Conservation (phyloP, 2,888 invertebrate species). For the Abscondita cerata region DNA sequence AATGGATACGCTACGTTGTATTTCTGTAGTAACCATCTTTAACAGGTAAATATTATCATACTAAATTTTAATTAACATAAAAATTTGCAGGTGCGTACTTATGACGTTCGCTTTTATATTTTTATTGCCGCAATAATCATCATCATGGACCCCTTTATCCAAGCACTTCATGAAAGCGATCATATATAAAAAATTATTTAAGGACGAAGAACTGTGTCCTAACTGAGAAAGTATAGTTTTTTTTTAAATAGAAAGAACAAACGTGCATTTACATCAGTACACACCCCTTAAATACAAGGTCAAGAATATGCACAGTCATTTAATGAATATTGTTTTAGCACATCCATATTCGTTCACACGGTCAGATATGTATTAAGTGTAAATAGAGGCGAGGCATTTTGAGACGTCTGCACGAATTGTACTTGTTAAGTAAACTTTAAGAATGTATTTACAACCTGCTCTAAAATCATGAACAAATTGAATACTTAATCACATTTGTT, state of each 20-base stretch:
- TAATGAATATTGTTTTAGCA: conserved; percentile 33
- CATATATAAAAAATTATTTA: too few relatives aligned
- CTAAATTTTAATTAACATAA: conserved; percentile 36
- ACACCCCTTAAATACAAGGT: conserved; percentile 27
- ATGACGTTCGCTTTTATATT: conserved; percentile 24
- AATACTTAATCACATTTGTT: conserved; percentile 1
- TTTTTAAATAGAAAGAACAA: conserved; percentile 3
- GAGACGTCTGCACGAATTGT: conserved; percentile 29
- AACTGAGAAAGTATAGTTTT: background rate
- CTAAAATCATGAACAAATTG: conserved; percentile 18
- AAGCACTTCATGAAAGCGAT: too few relatives aligned
- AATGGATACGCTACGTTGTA: conserved; percentile 32
- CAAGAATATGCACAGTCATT: conserved; percentile 25
- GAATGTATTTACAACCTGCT: conserved; percentile 10
- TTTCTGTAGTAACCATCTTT: conserved; percentile 36
- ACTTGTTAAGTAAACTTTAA: conserved; percentile 24
- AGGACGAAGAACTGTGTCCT: background rate
- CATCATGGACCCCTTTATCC: too few relatives aligned
- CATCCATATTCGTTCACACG: conserved; percentile 28
- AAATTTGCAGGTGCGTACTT: conserved; percentile 35
- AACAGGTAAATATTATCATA: conserved; percentile 35
- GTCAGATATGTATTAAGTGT: conserved; percentile 26
- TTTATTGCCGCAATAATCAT: conserved; percentile 7
- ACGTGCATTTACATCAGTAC: conserved; percentile 12
- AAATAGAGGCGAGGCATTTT: conserved; percentile 30